Base-by-base conservation (phyloP, 2,888 invertebrate species). In the Drosophila subsilvestris region DNA sequence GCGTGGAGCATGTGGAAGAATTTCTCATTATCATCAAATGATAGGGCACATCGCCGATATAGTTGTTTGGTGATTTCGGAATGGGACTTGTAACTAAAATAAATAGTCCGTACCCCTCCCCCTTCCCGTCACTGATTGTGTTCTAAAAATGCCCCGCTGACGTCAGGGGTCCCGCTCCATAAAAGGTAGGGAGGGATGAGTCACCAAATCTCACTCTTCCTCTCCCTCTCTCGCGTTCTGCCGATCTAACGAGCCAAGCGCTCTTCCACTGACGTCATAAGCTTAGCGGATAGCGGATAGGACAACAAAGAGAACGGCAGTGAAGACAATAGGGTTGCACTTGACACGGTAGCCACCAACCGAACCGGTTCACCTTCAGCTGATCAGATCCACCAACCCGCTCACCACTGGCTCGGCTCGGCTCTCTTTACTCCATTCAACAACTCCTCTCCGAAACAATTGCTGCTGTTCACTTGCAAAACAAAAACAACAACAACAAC, bases 11-110 rank as follows among this genome's bases (percentile, higher is more conserved):
- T 12, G 47, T 78, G 65, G 80, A 71, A 67, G 75, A 78, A 80
- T 78, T 68, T 77, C 63, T 55, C 80, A 63, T 70, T 79, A 80
- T 80, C 86, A 80, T 32, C 56, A 66, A 78, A 80, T 79, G 82
- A 62, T 63, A 50, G 45, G 32, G 32, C 37, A 49, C 55, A 59
- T 43, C 50, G 63, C 27, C 37, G 37, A 37, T 37, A 42, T 55
- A 49, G 49, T 65, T 71, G 63, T 66, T 85, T 76, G 71, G 56
- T 60, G 63, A 68, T 69, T 55, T 76, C 55, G 37, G 37, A 37
- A n/a, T n/a, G 37, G 14, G 7, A 27, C n/a, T n/a, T 37, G 37
- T 37, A 37, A 37, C 37, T 37, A 37, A 14, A 37, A 37, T n/a
- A 37, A 37, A 37, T 14, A 37, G 37, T 37, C 12, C 3, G 1